Base-by-base conservation (phyloP, 2,113 vertebrate species). In the Herpetotheres cachinnans region DNA sequence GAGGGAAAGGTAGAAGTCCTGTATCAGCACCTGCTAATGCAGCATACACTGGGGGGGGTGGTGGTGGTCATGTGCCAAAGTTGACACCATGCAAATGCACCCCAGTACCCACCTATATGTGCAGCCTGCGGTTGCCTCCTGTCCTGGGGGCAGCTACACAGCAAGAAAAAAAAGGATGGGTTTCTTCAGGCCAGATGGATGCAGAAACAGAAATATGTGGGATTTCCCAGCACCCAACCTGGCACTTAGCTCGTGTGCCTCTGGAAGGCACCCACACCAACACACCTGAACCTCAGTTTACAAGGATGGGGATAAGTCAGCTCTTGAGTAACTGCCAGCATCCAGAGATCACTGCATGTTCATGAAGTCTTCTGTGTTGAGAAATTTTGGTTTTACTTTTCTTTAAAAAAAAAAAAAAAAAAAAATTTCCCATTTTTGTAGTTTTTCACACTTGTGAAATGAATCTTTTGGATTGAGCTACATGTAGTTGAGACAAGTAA, bases 31-130 rank as follows among this genome's bases (percentile, higher is more conserved):
- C 49, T 17, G 4, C 63, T 73, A n/a, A 22, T 9, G 13, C 44
- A 50, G 34, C 4, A 22, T 20, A 30, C 10, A 3, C 25, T 2
- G 0, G 13, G 13, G n/a, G n/a, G n/a, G n/a, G n/a, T n/a, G n/a
- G n/a, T n/a, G n/a, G 50, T 47, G 40, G 10, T 32, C 58, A 29
- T 0, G 0, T 30, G 14, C 21, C 34, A 15, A 76, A 38, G 40
- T 6, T 50, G 47, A 7, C 3, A 25, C 22, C 19, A 8, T 20
- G 38, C 14, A 71, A 26, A 38, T 40, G 30, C 27, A 54, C 56
- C 46, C 25, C 66, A 29, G 46, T 61, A 24, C 44, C 29, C 34
- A 22, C 15, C 26, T 72, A 25, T 36, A 11, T 18, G 63, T 22
- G 40, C n/a, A 67, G 34, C 50, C 46, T 38, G 46, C 14, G 66